A percentile compares a stretch with the other conserved stretches of the same genome.
Evolutionary conservation across 2,797 vertebrate genomes (phyloP).

Genomic region (Scomberomorus guttatus): DNA sequence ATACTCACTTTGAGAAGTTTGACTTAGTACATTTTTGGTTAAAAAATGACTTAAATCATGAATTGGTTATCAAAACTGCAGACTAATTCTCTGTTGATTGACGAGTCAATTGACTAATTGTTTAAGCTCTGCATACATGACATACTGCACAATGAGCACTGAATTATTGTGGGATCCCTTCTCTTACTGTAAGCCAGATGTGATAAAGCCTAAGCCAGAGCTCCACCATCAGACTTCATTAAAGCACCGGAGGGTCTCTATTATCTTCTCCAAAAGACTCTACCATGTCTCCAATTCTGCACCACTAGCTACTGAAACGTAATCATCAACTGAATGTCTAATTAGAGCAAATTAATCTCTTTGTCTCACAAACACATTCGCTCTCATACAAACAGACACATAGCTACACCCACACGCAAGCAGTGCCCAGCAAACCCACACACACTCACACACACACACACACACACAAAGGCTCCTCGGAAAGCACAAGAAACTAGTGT

Average conservation of each 20-base stretch:
- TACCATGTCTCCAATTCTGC: constrained; percentile 57
- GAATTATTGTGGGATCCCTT: not conserved
- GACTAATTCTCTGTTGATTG: not conserved
- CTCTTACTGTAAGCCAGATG: constrained; percentile 27
- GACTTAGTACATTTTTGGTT: too few relatives aligned
- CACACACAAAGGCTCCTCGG: constrained; percentile 24
- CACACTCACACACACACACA: constrained; percentile 31
- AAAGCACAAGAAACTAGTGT: constrained; percentile 43
- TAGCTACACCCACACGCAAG: constrained; percentile 41
- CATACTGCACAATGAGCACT: not conserved
- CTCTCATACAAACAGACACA: constrained; percentile 7
- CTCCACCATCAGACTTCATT: constrained; percentile 36
- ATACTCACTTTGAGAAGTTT: too few relatives aligned
- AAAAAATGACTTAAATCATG: not conserved
- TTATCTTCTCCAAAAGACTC: constrained; percentile 54
- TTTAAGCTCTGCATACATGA: constrained; percentile 7
- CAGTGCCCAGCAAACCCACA: constrained; percentile 20
- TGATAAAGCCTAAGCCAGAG: constrained; percentile 24
- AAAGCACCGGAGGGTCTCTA: constrained; percentile 50
- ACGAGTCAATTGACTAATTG: not conserved
- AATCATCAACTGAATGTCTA: constrained; percentile 74
- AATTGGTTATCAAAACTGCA: not conserved
- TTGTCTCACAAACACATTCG: constrained; percentile 65
- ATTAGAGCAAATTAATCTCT: constrained; percentile 79
- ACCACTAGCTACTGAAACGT: constrained; percentile 45